phyloP scores from a whole-genome alignment of 92 coral and sea anemone genomes.

The Meandrina meandrites region DNA sequence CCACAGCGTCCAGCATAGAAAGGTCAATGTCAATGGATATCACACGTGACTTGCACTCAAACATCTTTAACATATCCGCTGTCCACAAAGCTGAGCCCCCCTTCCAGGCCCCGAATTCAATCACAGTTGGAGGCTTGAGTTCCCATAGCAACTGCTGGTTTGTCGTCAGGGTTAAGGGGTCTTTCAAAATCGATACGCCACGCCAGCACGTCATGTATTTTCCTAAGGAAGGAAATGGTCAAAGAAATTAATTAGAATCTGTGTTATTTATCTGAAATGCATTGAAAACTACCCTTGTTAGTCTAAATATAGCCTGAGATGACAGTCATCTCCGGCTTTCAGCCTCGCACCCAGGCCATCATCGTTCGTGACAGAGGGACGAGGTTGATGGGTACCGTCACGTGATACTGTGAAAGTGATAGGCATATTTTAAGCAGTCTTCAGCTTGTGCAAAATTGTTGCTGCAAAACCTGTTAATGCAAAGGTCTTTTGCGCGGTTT shows the following conservation, averaged over 20 bases:
- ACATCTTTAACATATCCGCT: slow-evolving; percentile 58
- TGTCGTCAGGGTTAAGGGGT: slow-evolving; percentile 10
- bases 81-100: slow-evolving; percentile 72
- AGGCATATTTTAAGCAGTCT: too few relatives aligned
- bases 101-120: slow-evolving; percentile 58
- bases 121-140: slow-evolving; percentile 36
- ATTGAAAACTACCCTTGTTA: background rate
- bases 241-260: background rate
- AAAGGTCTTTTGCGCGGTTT: too few relatives aligned
- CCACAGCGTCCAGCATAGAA: slow-evolving; percentile 37
- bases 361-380: too few relatives aligned
- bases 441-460: too few relatives aligned
- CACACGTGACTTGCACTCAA: slow-evolving; percentile 43
- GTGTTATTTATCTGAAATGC: background rate
- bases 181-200: slow-evolving; percentile 30
- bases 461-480: too few relatives aligned
- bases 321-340: too few relatives aligned
- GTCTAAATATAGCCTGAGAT: too few relatives aligned
- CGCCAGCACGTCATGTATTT: slow-evolving; percentile 30
- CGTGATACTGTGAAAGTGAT: too few relatives aligned
- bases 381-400: too few relatives aligned
- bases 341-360: too few relatives aligned
- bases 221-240: background rate
- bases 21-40: slow-evolving; percentile 54
- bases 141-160: slow-evolving; percentile 43